Base-by-base conservation (phyloP, 2,113 vertebrate species). In the Mola mola region DNA sequence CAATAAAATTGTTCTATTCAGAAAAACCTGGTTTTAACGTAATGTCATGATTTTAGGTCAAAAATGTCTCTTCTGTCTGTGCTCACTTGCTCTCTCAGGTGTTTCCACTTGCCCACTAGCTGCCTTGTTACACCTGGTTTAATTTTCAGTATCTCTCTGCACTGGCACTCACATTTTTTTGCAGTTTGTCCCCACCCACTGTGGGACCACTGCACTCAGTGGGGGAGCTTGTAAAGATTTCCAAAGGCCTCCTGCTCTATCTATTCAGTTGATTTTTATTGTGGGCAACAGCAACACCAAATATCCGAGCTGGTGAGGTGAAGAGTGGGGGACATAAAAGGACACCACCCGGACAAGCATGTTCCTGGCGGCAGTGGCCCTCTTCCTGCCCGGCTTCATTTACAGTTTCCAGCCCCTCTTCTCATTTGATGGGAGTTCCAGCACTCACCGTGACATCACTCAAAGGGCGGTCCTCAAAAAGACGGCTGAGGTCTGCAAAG, bases 401-500 rank as follows among this genome's bases (percentile, higher is more conserved):
- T 36, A 66, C 16, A 12, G 75, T 63, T 89, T 90, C 51, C 0
- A 82, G 0, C 85, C 87, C 1, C 77, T 88, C 5, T 43, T 82
- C 22, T 13, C 40, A 0, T 40, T 24, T 8, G 21, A 37, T 15
- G 71, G 66, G 0, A 75, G 66, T 0, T 78, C 85, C 0, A 17
- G 2, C 22, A 82, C 84, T 42, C 87, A 89, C 57, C 69, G 64
- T 46, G 6, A 69, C 16, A 85, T 90, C 61, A 90, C 87, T 7
- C 24, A 1, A 19, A 77, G 0, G 22, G 87, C 89, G 0, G n/a
- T 83, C 29, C 81, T 88, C 21, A 49, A 21, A 13, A 89, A 90
- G 71, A 86, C 87, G 2, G 86, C 82, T 0, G 84, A 89, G 42
- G 79, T 81, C 25, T 90, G 89, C 65, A 16, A 46, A 12, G 68